Conservation (phyloP, 1,140 invertebrate genomes). For the Procambarus clarkii region DNA sequence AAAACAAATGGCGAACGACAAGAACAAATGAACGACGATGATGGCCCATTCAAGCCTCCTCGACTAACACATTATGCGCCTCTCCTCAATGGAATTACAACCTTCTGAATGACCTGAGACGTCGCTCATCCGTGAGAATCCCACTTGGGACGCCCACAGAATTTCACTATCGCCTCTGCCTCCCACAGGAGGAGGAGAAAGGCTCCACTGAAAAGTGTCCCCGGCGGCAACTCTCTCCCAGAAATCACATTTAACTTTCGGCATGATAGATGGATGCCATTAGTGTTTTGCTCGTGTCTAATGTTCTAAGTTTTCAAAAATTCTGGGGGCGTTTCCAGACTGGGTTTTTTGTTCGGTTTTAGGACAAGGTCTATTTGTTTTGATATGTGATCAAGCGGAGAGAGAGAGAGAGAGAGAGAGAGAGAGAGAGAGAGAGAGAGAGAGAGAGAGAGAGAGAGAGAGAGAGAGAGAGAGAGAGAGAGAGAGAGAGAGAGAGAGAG, state of each 20-base stretch:
- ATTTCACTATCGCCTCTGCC: background rate
- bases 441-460: no score
- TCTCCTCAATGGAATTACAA: no score
- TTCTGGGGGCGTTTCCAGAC: background rate
- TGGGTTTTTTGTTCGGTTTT: background rate
- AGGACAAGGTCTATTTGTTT: background rate
- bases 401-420: no score
- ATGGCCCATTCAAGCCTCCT: no score
- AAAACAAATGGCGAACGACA: no score
- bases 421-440: no score
- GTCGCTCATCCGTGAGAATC: background rate
- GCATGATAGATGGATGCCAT: background rate
- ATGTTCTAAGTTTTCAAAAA: background rate
- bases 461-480: no score
- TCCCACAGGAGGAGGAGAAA: background rate
- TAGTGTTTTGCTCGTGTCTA: background rate
- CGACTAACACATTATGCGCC: no score
- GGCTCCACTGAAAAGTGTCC: background rate
- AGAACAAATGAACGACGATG: no score
- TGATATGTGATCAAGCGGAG: background rate
- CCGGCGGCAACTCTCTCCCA: background rate
- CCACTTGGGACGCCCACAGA: background rate
- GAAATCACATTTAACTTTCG: background rate
- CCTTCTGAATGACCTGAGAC: no score
- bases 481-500: no score